Base-by-base conservation (phyloP, 2,113 vertebrate species). In the Varanus salvator region DNA sequence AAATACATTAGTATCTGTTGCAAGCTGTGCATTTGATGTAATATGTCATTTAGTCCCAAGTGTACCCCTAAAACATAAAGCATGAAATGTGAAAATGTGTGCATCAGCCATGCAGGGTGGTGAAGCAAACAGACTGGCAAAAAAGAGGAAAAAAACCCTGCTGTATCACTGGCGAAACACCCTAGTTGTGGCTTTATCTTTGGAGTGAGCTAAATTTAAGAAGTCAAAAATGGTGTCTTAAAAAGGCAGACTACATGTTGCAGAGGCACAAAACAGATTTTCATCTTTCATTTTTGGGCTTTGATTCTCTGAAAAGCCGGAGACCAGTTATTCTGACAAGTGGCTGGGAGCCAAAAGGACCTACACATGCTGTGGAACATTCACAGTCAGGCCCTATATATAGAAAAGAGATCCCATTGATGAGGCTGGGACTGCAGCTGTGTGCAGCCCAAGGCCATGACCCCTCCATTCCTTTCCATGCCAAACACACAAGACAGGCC, bases 401-500 rank as follows among this genome's bases (percentile, higher is more conserved):
- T n/a, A 68, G 11, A 54, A 60, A 64, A 76, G 72, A 54, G 80
- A n/a, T 83, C 50, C 87, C 75, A 75, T 89, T 74, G 87, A 75
- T 31, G 72, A 34, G 82, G 80, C 50, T 19, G 29, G 23, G 8
- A 38, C 87, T 12, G 44, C 68, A 90, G 82, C 89, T 91, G 81
- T 15, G n/a, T 38, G 6, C 1, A 19, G 50, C 64, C 23, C 64
- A 80, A 31, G 17, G 17, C 12, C 1, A 0, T 52, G 54, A 1
- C 7, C 17, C 31, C 31, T 8, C 6, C 1, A 64, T 80, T 4
- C 27, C 4, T 31, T 3, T 76, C 69, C 76, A 34, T 31, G 80
- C 71, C 71, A 76, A 90, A 77, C 69, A 76, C 57, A 44, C n/a
- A 66, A 82, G 78, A 69, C 71, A 69, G 57, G 87, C 80, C 52